Evolutionary conservation across 2,888 invertebrate genomes (phyloP).

Genomic region (Ormyrus labotus): DNA sequence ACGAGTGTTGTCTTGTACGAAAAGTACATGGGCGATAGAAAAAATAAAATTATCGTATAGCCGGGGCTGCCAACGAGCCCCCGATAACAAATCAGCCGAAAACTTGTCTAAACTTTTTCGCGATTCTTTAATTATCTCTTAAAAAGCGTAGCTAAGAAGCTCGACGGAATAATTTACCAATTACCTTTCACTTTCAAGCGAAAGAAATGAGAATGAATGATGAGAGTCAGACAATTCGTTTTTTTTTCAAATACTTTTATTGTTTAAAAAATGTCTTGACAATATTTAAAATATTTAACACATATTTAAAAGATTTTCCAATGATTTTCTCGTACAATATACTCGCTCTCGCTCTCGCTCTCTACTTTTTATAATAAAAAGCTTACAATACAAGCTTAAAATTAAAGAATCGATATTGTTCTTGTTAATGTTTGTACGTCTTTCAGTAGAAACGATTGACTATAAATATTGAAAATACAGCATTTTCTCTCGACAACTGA

Average conservation of each 20-base stretch:
- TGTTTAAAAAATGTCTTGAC: conserved; percentile 55
- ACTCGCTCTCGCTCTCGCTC: not conserved
- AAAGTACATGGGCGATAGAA: conserved; percentile 51
- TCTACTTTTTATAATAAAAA: no score
- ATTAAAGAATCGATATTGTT: conserved; percentile 28
- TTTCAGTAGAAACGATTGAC: conserved; percentile 55
- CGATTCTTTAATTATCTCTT: not conserved
- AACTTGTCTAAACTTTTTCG: conserved; percentile 14
- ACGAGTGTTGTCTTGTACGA: not conserved
- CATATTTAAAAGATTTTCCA: conserved; percentile 55
- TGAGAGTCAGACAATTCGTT: conserved; percentile 35
- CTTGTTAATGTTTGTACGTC: conserved; percentile 53
- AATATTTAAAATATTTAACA: conserved; percentile 58
- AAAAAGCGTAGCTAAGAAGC: conserved; percentile 39
- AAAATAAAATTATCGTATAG: conserved; percentile 58
- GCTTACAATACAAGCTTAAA: conserved; percentile 52
- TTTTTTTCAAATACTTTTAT: conserved; percentile 57
- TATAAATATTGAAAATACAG: conserved; percentile 56
- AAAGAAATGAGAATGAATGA: not conserved
- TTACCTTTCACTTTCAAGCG: conserved; percentile 5
- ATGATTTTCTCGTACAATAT: conserved; percentile 48
- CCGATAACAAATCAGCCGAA: conserved; percentile 56
- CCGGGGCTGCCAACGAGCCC: conserved; percentile 48
- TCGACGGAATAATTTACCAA: conserved; percentile 44
- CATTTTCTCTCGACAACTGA: conserved; percentile 53